These are phyloP conservation scores for Corythornis vintsioides DNA, from an alignment of 2,113 vertebrate species.

Conservation along the genomic window DNA sequence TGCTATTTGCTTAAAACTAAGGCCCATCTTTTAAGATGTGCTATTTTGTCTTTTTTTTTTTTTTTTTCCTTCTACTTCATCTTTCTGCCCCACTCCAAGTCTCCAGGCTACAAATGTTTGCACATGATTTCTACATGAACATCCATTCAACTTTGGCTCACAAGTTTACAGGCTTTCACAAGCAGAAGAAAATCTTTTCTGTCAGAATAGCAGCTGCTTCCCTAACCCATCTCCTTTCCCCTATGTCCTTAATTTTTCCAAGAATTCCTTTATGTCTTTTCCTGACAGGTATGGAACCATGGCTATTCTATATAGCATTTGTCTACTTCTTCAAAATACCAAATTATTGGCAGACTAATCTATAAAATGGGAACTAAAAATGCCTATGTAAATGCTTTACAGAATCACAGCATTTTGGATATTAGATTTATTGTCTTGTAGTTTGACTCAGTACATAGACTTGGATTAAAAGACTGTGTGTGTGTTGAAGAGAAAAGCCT, in stretches of 20 bases:
- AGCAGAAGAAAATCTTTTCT: background rate
- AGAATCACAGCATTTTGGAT: conserved; percentile 1
- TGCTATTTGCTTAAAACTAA: background rate
- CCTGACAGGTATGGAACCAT: conserved; percentile 9
- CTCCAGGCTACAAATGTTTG: background rate
- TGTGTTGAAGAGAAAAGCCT: background rate
- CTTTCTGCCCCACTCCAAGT: background rate
- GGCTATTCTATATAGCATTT: conserved; percentile 15
- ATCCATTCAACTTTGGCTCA: background rate
- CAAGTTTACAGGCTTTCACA: background rate
- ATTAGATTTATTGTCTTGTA: background rate
- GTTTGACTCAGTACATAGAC: background rate
- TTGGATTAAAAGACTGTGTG: background rate
- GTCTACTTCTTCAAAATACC: conserved; percentile 43
- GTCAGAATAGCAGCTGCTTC: background rate
- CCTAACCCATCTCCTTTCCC: background rate
- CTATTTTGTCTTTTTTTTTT: background rate
- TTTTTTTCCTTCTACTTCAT: background rate
- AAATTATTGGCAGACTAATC: conserved; percentile 28
- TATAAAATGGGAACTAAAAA: conserved; percentile 11
- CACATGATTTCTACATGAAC: background rate
- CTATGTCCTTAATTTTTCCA: conserved; percentile 32
- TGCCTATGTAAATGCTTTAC: background rate
- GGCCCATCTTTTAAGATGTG: background rate
- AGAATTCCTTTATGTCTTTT: conserved; percentile 57